Base-by-base conservation (phyloP, 2,113 vertebrate genomes). In the Cygnus buccinator region DNA sequence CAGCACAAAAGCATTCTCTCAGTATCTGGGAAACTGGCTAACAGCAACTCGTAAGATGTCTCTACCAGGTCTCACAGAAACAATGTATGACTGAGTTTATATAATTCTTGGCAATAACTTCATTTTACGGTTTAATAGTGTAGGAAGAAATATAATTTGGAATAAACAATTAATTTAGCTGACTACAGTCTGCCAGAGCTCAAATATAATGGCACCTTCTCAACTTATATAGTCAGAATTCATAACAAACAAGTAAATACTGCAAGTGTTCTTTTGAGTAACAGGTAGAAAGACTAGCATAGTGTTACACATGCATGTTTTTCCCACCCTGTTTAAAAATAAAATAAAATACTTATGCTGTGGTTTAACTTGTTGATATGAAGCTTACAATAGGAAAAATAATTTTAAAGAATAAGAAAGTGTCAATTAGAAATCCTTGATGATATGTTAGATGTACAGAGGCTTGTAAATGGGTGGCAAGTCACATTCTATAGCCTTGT, bases 401-500 rank as follows among this genome's bases (percentile, higher is more conserved):
- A 58, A 59, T 50, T 59, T 66, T 50, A 46, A 91, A 67, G 65
- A 66, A 43, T 26, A 66, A 43, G 71, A 83, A 2, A 41, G 6
- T 82, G 46, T 75, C 68, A 77, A 1, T 67, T 68, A 55, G 59
- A 80, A 90, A 85, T 70, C 44, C n/a, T 59, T 62, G 67, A 79
- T 85, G 55, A 68, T n/a, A 25, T 7, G 39, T 79, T 91, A 65
- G 58, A 88, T 76, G 43, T 85, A 85, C 48, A 89, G 80, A 94
- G 90, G 8, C 48, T 93, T 84, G 88, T 79, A 95, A 96, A 97
- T 93, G 88, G 44, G 70, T 73, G 58, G 68, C 87, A 87, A 90
- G 92, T 91, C 9, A 70, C 91, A 94, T 95, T 95, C 94, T 97
- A 93, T 96, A 96, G 96, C 92, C 79, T 84, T 89, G 84, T 23